These are phyloP conservation scores for Tapera naevia DNA, from an alignment of 2,797 vertebrate genomes.

Conservation along the genomic window DNA sequence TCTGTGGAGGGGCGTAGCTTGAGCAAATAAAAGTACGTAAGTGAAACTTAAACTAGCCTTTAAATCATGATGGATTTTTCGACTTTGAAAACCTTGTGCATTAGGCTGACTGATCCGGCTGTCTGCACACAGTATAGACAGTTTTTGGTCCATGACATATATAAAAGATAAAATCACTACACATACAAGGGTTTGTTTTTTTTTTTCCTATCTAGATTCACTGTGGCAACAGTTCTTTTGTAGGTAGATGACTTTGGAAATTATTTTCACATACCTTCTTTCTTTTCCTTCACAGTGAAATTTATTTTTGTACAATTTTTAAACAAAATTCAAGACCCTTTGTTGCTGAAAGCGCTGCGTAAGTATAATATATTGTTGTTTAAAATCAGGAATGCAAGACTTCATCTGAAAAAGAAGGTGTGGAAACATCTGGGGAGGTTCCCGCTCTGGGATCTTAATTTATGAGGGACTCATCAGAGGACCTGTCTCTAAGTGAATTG, in stretches of 20 bases:
- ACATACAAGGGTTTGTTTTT: too few species aligned
- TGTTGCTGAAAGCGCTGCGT: background rate
- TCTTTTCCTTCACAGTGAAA: background rate
- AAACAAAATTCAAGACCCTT: background rate
- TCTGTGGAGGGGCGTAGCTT: background rate
- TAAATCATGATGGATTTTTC: slow-evolving; percentile 28
- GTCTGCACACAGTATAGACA: background rate
- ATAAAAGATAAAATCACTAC: background rate
- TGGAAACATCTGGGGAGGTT: slow-evolving; percentile 2
- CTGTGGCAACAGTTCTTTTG: background rate
- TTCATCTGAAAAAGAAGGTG: background rate
- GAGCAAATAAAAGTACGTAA: slow-evolving; percentile 16
- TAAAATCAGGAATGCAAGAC: background rate
- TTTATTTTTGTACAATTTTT: background rate
- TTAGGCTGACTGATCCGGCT: background rate
- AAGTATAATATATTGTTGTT: background rate
- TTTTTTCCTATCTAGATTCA: background rate
- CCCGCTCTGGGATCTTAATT: slow-evolving; percentile 4
- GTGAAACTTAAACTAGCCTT: slow-evolving; percentile 13
- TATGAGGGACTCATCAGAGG: background rate
- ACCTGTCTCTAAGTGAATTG: slow-evolving; percentile 1
- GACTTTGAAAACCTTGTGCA: background rate
- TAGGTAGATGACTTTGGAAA: background rate
- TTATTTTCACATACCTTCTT: background rate
- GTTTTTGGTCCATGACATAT: background rate